Conservation (phyloP, 2,888 invertebrate species). For the Nemotelus pantherinus region DNA sequence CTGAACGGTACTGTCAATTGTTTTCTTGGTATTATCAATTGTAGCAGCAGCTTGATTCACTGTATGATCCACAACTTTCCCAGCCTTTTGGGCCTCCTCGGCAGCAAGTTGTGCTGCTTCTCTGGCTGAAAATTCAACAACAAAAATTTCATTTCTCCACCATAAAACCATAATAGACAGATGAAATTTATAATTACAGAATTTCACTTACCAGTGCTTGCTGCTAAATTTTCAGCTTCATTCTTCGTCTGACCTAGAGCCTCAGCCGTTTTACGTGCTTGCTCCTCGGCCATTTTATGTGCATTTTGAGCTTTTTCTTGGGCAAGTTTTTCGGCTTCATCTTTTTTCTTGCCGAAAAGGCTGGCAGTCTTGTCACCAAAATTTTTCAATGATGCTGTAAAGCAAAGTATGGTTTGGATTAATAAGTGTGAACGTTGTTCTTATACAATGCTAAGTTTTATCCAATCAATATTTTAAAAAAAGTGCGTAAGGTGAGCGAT, state of each 20-base stretch:
- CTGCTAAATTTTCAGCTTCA: constrained; percentile 67
- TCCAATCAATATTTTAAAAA: background rate
- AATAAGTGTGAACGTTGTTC: background rate
- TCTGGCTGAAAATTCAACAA: constrained; percentile 55
- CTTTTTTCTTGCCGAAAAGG: constrained; percentile 77
- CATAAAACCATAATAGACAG: constrained; percentile 11
- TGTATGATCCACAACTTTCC: constrained; percentile 61
- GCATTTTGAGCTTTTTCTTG: constrained; percentile 72
- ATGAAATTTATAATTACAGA: background rate
- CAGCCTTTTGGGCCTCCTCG: constrained; percentile 61
- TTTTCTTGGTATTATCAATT: constrained; percentile 58
- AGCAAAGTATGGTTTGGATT: constrained; percentile 47
- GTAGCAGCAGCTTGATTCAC: constrained; percentile 59
- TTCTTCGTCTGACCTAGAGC: constrained; percentile 69
- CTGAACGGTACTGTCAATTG: constrained; percentile 58
- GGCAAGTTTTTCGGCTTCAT: constrained; percentile 73
- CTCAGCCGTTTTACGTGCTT: constrained; percentile 72
- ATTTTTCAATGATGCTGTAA: constrained; percentile 74
- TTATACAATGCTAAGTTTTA: background rate
- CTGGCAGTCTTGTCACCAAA: constrained; percentile 78
- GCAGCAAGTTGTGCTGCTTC: constrained; percentile 63
- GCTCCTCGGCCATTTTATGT: constrained; percentile 71
- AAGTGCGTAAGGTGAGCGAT: background rate
- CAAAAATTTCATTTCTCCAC: constrained; percentile 11
- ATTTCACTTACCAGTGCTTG: constrained; percentile 63